Evolutionary conservation across 2,888 invertebrate species (phyloP).

Genomic region (Physocephala rufipes): DNA sequence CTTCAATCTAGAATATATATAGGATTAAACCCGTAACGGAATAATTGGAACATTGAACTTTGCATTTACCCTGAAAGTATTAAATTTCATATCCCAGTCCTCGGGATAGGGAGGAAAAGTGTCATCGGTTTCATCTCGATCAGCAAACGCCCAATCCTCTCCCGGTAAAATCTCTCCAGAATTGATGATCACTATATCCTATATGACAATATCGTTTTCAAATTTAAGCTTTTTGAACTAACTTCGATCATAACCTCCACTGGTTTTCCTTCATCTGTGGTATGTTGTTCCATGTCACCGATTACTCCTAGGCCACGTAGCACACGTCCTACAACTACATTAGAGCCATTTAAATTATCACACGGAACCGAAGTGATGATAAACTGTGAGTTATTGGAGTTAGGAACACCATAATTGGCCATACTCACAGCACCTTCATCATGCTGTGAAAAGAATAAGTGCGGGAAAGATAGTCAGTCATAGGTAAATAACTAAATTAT

Average conservation of each 20-base stretch:
- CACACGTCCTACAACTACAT: conserved; percentile 86
- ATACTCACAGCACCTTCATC: conserved; percentile 77
- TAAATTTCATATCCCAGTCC: conserved; percentile 70
- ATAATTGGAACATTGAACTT: background rate
- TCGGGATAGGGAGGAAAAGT: conserved; percentile 79
- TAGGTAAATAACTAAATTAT: conserved; percentile 41
- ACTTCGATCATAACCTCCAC: conserved; percentile 69
- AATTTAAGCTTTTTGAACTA: background rate
- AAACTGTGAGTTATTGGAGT: conserved; percentile 96
- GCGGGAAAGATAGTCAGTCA: no score
- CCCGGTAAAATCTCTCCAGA: conserved; percentile 77
- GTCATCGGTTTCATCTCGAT: conserved; percentile 78
- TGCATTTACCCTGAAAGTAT: conserved; percentile 50
- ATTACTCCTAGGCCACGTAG: conserved; percentile 78
- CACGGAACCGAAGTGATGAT: conserved; percentile 84
- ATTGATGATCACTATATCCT: conserved; percentile 75
- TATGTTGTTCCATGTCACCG: conserved; percentile 74
- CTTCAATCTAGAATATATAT: conserved; percentile 29
- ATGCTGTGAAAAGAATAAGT: conserved; percentile 68
- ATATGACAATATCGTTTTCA: conserved; percentile 22
- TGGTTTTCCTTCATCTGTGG: conserved; percentile 71
- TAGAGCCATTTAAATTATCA: conserved; percentile 79
- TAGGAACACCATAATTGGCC: conserved; percentile 79
- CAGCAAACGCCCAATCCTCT: conserved; percentile 73
- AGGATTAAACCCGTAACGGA: conserved; percentile 1